A percentile compares a stretch with the other conserved stretches of the same genome.
Conservation (phyloP, 1,140 invertebrate genomes). For the Eumaeus atala region DNA sequence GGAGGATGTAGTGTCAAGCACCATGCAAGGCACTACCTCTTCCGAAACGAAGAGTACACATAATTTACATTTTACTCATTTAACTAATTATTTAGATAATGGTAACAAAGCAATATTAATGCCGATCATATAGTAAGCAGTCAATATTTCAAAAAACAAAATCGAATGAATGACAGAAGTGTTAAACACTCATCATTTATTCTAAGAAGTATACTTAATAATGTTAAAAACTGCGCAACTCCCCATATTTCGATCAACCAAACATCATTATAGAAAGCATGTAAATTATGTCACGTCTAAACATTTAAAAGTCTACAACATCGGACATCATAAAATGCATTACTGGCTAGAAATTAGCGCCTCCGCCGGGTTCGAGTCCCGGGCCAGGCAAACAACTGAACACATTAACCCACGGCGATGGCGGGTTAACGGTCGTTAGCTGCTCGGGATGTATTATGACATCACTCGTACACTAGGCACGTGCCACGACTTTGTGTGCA, state of each 20-base stretch:
- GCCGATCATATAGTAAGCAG: too few species aligned
- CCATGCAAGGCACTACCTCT: too few species aligned
- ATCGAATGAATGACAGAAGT: too few species aligned
- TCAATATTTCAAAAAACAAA: too few species aligned
- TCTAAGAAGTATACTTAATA: too few species aligned
- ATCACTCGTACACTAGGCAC: not conserved
- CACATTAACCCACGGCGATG: slow-evolving; percentile 29
- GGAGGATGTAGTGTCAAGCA: too few species aligned
- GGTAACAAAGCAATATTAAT: too few species aligned
- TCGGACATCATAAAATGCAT: slow-evolving; percentile 45
- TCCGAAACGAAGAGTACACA: too few species aligned
- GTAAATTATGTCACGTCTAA: slow-evolving; percentile 24
- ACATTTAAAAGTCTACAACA: slow-evolving; percentile 21
- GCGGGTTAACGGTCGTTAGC: slow-evolving; percentile 13
- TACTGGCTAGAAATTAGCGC: slow-evolving; percentile 42
- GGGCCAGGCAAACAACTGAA: slow-evolving; percentile 37
- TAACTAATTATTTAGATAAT: too few species aligned
- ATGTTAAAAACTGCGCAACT: not conserved
- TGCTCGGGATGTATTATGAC: slow-evolving; percentile 6
- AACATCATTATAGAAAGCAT: not conserved
- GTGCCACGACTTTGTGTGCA: not conserved
- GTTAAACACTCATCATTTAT: too few species aligned
- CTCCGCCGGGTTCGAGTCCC: slow-evolving; percentile 36
- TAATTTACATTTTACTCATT: too few species aligned
- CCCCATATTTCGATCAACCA: not conserved